Evolutionary conservation across 35 echinoderm and acorn worm species (phyloP), one percentile per base, ranked within the genome.

Genomic region (Patiria miniata): DNA sequence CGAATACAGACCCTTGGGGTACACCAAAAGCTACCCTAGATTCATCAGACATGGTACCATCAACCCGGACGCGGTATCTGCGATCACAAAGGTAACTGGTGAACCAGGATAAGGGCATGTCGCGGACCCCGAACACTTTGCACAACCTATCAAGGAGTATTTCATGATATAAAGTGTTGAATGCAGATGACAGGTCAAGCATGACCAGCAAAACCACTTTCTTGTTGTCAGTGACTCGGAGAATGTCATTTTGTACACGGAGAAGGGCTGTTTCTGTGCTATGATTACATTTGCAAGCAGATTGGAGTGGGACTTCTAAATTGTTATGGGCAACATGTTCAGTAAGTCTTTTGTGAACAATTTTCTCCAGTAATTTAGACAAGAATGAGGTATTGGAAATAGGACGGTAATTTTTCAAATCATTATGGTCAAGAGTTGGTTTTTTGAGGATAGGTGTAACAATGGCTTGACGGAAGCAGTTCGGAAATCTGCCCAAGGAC

Each of bases 401-500:
- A n/a, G n/a, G n/a, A n/a, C n/a, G n/a, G n/a, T n/a, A n/a, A n/a
- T n/a, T n/a, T n/a, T n/a, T n/a, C n/a, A n/a, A n/a, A n/a, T n/a
- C n/a, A n/a, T n/a, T n/a, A n/a, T n/a, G n/a, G n/a, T n/a, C n/a
- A n/a, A n/a, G n/a, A n/a, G n/a, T n/a, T n/a, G n/a, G n/a, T n/a
- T n/a, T n/a, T n/a, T n/a, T n/a, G n/a, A 56, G 53, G 53, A 56
- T 56, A n/a, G 53, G 53, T 56, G 53, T 56, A n/a, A 56, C 53
- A 0, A 56, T 56, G 53, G 53, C 53, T 56, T 56, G 53, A 1
- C n/a, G 53, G 53, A 56, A 56, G 53, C 53, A 56, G 53, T 56
- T 56, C 14, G 53, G 53, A 3, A 56, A 56, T 56, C n/a, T 56
- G n/a, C 53, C 53, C 14, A 0, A 56, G 53, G 53, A 56, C 14